Percentiles rank a stretch among this genome's conserved stretches.
Evolutionary conservation across 2,113 vertebrate species (phyloP).

Genomic region (Alces alces): DNA sequence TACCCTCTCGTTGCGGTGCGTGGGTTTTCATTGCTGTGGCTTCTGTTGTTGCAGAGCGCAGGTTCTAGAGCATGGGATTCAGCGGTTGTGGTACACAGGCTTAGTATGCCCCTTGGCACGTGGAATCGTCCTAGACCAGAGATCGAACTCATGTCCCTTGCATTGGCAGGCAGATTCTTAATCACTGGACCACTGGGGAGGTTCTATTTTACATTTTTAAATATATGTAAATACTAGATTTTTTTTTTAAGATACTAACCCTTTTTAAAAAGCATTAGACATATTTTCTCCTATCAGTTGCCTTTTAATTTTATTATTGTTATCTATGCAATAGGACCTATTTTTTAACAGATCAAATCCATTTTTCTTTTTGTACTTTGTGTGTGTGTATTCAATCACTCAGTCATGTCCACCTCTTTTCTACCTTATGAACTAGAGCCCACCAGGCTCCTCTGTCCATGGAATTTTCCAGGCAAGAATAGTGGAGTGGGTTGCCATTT

Average conservation of each 20-base stretch:
- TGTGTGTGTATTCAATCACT: background rate
- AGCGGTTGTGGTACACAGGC: background rate
- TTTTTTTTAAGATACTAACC: background rate
- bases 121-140: background rate
- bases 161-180: background rate
- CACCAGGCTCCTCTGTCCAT: background rate
- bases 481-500: background rate
- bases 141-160: background rate
- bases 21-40: background rate
- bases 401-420: background rate
- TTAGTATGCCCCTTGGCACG: background rate
- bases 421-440: background rate
- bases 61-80: background rate
- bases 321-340: background rate
- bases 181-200: background rate
- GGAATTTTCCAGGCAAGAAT: background rate
- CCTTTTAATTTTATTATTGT: background rate
- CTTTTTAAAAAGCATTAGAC: background rate
- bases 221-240: background rate
- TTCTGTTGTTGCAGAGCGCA: background rate
- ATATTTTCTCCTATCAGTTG: background rate
- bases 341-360: background rate
- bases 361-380: background rate
- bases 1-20: rapidly evolving
- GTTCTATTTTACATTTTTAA: background rate